Percentiles rank a stretch among this genome's conserved stretches.
Conservation (phyloP, 2,113 vertebrate genomes). For the Zapus hudsonius region DNA sequence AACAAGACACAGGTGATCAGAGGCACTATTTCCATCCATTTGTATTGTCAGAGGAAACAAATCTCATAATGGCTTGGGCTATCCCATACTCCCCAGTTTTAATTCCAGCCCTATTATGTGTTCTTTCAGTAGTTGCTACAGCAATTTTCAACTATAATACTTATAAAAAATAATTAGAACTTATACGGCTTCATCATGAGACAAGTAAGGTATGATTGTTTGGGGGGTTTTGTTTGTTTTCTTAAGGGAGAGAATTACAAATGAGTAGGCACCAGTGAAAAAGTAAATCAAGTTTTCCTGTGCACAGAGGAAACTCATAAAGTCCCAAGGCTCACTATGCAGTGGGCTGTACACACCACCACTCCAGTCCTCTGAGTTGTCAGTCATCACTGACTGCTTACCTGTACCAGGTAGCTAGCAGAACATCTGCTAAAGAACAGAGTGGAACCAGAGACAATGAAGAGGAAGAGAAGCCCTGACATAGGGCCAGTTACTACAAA, state of each 20-base stretch:
- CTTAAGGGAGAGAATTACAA: neutral
- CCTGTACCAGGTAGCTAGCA: neutral
- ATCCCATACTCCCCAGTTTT: neutral
- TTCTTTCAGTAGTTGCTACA: neutral
- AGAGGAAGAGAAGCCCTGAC: neutral
- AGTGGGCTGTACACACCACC: neutral
- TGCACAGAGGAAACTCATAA: neutral
- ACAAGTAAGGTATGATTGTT: neutral
- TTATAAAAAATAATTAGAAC: neutral
- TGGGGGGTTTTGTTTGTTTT: neutral
- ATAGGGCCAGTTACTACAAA: neutral
- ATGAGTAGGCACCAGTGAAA: neutral
- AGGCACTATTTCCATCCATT: neutral
- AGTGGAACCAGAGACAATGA: neutral
- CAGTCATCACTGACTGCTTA: neutral
- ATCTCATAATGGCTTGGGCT: neutral
- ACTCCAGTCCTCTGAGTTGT: neutral
- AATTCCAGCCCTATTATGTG: neutral
- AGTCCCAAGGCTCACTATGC: neutral
- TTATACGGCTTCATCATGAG: neutral
- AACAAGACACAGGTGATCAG: neutral
- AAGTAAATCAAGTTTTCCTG: neutral
- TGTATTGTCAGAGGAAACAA: neutral
- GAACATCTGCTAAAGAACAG: slow-evolving; percentile 13
- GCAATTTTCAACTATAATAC: neutral